Evolutionary conservation across 2,797 vertebrate species (phyloP).

Genomic region (Staurois parvus): DNA sequence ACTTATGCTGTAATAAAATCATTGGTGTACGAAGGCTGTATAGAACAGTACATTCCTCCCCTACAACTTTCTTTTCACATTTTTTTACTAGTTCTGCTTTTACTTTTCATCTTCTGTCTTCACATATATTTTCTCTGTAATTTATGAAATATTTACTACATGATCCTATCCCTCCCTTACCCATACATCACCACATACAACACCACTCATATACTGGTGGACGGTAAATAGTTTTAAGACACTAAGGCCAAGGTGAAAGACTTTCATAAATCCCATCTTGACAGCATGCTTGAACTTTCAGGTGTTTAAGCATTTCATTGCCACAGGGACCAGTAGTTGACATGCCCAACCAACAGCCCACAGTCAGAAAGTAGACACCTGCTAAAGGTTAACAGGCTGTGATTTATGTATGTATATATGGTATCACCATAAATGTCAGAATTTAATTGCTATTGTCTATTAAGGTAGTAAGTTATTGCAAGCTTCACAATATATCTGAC

Average conservation of each 20-base stretch:
- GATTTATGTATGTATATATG: constrained; percentile 20
- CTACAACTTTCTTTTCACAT: no score
- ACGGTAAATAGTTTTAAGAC: constrained; percentile 10
- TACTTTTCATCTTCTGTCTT: neutral
- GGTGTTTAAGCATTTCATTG: constrained; percentile 27
- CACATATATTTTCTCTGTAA: neutral
- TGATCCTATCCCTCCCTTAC: neutral
- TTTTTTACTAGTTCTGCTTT: neutral
- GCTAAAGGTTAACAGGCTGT: neutral
- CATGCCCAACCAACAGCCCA: neutral
- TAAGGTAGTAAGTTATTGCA: neutral
- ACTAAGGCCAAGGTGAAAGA: constrained; percentile 15
- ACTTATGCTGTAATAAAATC: no score
- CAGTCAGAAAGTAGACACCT: constrained; percentile 1
- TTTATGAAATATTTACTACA: neutral
- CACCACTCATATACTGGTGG: neutral
- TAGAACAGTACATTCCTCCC: no score
- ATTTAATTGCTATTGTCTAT: neutral
- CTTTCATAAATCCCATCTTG: constrained; percentile 29
- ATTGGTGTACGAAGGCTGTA: no score
- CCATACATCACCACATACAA: neutral
- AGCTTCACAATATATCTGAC: neutral
- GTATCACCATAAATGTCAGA: no score
- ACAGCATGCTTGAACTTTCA: constrained; percentile 19
- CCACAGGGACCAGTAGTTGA: constrained; percentile 15